These are phyloP conservation scores for Microcebus griseorufus DNA, from an alignment of 2,113 vertebrate genomes.

Conservation along the genomic window DNA sequence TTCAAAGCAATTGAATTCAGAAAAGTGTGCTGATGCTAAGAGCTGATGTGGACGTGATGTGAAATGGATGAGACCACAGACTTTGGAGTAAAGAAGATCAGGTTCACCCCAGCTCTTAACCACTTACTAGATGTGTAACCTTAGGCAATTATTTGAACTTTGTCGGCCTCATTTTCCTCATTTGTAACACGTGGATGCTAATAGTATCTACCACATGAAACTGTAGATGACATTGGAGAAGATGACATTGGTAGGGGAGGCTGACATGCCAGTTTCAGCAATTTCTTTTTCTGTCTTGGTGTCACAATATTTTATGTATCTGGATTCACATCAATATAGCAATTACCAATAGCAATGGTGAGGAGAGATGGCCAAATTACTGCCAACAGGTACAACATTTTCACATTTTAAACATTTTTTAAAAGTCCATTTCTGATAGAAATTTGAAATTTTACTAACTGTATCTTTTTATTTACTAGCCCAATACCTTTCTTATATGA, in stretches of 20 bases:
- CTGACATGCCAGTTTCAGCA: not conserved
- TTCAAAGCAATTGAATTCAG: not conserved
- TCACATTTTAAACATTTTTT: not conserved
- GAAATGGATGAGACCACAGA: not conserved
- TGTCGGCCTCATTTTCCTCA: not conserved
- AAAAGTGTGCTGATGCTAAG: too few relatives aligned
- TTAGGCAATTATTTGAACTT: not conserved
- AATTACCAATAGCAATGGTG: not conserved
- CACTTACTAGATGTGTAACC: not conserved
- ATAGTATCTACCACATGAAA: not conserved
- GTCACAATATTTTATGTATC: not conserved
- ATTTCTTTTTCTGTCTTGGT: not conserved
- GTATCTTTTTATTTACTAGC: not conserved
- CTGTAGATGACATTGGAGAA: not conserved
- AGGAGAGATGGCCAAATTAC: not conserved
- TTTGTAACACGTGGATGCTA: not conserved
- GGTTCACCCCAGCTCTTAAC: not conserved
- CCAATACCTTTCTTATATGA: not conserved
- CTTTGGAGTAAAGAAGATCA: not conserved
- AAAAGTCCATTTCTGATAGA: not conserved
- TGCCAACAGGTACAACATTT: not conserved
- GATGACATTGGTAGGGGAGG: too few relatives aligned
- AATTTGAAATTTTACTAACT: not conserved
- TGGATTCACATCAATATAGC: not conserved
- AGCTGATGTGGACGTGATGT: not conserved